Evolutionary conservation across 2,797 vertebrate species (phyloP).

Genomic region (Bovichtus variegatus): DNA sequence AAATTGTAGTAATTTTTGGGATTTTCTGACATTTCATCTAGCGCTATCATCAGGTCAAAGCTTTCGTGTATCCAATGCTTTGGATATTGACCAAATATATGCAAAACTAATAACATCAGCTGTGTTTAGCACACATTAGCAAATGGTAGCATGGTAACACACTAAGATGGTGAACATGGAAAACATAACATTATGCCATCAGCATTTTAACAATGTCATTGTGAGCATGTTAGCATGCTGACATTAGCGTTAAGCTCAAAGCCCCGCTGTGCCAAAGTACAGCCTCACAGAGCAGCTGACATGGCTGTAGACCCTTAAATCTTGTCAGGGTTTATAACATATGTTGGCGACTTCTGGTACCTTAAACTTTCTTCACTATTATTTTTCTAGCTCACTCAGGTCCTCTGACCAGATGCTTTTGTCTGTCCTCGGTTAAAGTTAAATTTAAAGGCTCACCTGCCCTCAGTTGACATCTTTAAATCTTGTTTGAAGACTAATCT

Average conservation of each 20-base stretch:
- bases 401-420: constrained; percentile 21
- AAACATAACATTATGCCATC: no score
- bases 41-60: no score
- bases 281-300: not conserved
- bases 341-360: constrained; percentile 6
- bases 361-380: constrained; percentile 13
- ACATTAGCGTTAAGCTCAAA: not conserved
- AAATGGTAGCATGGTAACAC: not conserved
- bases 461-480: not conserved
- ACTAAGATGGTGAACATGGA: not conserved
- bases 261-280: not conserved
- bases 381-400: not conserved
- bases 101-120: no score
- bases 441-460: not conserved
- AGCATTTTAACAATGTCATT: no score
- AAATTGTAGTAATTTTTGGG: no score
- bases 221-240: not conserved
- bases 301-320: not conserved
- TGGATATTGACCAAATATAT: no score
- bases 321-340: constrained; percentile 3
- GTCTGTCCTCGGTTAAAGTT: constrained; percentile 12
- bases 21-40: not conserved
- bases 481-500: not conserved
- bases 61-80: no score
- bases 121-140: not conserved